A percentile compares a stretch with the other conserved stretches of the same genome.
Evolutionary conservation across 2,888 invertebrate genomes (phyloP).

Genomic region (Pedicia rivosa): DNA sequence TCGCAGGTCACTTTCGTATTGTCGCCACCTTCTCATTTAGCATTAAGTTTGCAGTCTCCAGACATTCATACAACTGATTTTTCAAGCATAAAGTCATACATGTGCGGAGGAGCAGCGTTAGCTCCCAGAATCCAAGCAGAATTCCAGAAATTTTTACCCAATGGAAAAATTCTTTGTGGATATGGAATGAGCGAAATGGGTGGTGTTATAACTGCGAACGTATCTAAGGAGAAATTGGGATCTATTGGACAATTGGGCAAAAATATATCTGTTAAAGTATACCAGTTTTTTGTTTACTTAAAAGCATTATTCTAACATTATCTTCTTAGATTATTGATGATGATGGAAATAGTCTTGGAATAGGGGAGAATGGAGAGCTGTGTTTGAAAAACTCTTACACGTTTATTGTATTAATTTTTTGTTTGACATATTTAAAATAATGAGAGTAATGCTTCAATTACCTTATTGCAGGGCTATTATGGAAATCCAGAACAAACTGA

Average conservation of each 20-base stretch:
- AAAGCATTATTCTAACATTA: no score
- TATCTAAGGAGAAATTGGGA: no score
- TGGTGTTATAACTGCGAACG: no score
- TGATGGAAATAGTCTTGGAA: background rate
- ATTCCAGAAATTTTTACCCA: background rate
- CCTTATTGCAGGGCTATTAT: slow-evolving; percentile 4
- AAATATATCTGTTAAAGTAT: no score
- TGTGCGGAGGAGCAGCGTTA: background rate
- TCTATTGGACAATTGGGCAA: no score
- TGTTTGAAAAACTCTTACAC: background rate
- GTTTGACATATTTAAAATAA: no score
- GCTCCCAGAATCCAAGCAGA: background rate
- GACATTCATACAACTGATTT: slow-evolving; percentile 4
- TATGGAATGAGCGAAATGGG: background rate
- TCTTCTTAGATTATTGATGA: slow-evolving; percentile 1
- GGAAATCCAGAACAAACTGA: slow-evolving; percentile 14
- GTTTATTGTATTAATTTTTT: no score
- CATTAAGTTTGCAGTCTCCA: slow-evolving; percentile 3
- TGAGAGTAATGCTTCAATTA: no score
- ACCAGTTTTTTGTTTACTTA: no score
- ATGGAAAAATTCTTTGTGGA: background rate
- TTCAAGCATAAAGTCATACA: background rate
- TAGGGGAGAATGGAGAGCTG: slow-evolving; percentile 2
- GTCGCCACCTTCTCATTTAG: slow-evolving; percentile 4
- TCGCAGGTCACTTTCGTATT: background rate